Conservation (phyloP, 1,140 invertebrate genomes). For the Hirudo medicinalis region DNA sequence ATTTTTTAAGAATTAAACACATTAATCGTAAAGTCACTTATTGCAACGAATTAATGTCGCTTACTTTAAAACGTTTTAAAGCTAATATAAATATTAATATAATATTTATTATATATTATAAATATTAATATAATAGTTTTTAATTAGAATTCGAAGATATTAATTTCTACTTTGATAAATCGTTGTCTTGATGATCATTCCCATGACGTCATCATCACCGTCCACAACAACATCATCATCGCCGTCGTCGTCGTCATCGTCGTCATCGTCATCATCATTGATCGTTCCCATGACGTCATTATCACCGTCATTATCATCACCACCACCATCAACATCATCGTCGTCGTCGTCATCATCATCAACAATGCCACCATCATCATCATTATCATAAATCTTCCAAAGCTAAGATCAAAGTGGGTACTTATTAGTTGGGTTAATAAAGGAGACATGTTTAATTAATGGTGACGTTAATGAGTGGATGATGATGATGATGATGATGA, state of each 20-base stretch:
- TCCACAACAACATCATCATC: background rate
- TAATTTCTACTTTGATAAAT: background rate
- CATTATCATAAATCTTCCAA: background rate
- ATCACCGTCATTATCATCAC: background rate
- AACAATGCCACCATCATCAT: background rate
- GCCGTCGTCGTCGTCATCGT: background rate
- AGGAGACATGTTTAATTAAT: background rate
- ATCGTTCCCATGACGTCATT: background rate
- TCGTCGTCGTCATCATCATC: background rate
- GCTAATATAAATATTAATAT: no score
- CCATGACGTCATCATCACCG: background rate
- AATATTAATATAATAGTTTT: no score
- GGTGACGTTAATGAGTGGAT: background rate
- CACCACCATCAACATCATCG: background rate
- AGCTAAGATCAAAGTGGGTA: background rate
- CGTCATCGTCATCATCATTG: background rate
- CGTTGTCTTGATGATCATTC: background rate
- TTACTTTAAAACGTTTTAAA: no score
- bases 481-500: constrained; percentile 8
- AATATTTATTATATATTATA: background rate
- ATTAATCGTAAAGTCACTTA: no score
- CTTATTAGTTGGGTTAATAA: background rate
- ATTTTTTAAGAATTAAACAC: no score
- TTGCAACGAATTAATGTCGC: no score
- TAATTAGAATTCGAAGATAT: no score